Conservation (phyloP, 2,113 vertebrate species). For the Arvicanthis niloticus region DNA sequence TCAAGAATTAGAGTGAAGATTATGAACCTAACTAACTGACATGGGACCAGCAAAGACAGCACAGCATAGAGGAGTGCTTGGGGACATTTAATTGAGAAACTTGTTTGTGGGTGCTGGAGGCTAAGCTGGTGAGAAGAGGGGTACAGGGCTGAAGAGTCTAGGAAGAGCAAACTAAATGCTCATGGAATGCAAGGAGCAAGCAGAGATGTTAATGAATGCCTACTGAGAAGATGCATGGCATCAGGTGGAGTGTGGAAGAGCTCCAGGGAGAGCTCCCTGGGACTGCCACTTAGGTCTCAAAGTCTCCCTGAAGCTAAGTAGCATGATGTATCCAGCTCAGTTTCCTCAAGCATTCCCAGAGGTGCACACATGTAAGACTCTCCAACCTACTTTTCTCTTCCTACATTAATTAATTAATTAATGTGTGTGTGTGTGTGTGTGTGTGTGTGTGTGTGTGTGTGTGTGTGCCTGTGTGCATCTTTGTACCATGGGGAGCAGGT, state of each 20-base stretch:
- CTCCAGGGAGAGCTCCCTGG: not conserved
- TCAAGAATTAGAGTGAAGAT: not conserved
- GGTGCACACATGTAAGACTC: not conserved
- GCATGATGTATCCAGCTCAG: not conserved
- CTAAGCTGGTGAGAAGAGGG: not conserved
- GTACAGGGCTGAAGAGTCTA: not conserved
- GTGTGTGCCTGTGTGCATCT: not conserved
- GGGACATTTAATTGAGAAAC: not conserved
- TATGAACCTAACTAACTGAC: not conserved
- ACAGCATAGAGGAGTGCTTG: not conserved
- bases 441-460: not conserved
- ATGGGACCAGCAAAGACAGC: not conserved
- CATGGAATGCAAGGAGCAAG: not conserved
- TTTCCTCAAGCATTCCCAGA: not conserved
- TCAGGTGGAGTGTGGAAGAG: accelerated
- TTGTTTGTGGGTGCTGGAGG: not conserved
- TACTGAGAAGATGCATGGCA: not conserved
- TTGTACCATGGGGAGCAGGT: not conserved
- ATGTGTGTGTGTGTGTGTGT: not conserved
- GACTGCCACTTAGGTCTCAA: not conserved
- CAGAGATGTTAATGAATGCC: not conserved
- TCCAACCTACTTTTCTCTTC: not conserved
- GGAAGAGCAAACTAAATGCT: not conserved
- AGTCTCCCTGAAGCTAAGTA: not conserved
- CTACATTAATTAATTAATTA: not conserved